Evolutionary conservation across 2,113 vertebrate species (phyloP).

Genomic region (Sinocyclocheilus grahami): DNA sequence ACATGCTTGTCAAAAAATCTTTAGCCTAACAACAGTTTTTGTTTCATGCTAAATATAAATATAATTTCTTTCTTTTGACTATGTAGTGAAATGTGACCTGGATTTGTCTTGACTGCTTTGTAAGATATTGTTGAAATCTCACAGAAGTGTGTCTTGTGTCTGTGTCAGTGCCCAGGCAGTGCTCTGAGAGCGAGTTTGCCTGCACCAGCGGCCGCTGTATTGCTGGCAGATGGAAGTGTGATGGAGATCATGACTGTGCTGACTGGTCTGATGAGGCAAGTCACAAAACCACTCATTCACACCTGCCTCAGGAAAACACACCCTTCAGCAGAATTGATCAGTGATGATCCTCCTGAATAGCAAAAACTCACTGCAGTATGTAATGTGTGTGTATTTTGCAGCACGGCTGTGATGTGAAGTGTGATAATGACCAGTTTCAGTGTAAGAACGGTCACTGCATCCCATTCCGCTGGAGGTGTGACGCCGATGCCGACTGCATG

Average conservation of each 20-base stretch:
- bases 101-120: not conserved
- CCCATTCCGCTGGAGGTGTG: conserved; percentile 94
- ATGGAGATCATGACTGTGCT: conserved; percentile 93
- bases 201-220: conserved; percentile 97
- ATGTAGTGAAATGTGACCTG: conserved; percentile 17
- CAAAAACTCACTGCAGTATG: not conserved
- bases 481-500: conserved; percentile 90
- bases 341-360: not conserved
- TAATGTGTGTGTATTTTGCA: conserved; percentile 63
- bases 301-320: conserved; percentile 15
- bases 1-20: not conserved
- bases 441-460: conserved; percentile 95
- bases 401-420: conserved; percentile 91
- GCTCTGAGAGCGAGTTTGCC: conserved; percentile 95
- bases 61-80: not conserved
- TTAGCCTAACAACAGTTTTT: not conserved
- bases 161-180: conserved; percentile 85
- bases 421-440: conserved; percentile 94
- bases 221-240: conserved; percentile 95
- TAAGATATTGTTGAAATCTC: not conserved
- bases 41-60: not conserved
- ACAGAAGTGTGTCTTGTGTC: conserved; percentile 4
- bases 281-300: not conserved
- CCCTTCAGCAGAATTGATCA: not conserved
- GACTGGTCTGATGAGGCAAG: conserved; percentile 93